Percentiles rank a stretch among this genome's conserved stretches.
Conservation (phyloP, 2,797 vertebrate genomes). For the Tolypeutes matacus region DNA sequence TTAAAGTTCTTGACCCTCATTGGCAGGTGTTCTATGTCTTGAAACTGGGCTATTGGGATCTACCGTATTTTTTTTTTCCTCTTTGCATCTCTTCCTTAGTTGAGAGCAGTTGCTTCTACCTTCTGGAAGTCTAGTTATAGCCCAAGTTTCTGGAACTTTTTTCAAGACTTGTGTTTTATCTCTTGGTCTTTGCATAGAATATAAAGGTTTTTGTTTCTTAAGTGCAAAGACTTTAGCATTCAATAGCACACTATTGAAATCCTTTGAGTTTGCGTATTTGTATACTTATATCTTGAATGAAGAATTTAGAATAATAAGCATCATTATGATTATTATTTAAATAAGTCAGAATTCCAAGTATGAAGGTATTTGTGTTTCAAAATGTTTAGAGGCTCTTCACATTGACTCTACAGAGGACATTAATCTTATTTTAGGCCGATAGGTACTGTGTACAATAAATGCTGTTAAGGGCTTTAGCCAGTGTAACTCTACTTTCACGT, state of each 20-base stretch:
- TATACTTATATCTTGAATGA: too few species aligned
- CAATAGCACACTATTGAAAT: too few species aligned
- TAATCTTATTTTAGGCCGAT: not conserved
- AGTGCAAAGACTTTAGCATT: too few species aligned
- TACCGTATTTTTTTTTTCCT: too few species aligned
- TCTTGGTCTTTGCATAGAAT: not conserved
- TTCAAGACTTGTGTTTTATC: not conserved
- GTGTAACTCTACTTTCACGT: not conserved
- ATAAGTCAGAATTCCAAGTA: too few species aligned
- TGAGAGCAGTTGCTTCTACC: too few species aligned
- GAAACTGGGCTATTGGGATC: too few species aligned
- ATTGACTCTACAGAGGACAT: conserved; percentile 10
- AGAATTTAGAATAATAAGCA: too few species aligned
- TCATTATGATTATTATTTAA: too few species aligned
- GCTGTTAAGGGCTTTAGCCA: not conserved
- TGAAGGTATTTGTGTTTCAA: not conserved
- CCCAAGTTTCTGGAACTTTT: not conserved
- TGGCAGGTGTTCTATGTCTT: not conserved
- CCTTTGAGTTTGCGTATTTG: too few species aligned
- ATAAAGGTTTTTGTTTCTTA: too few species aligned
- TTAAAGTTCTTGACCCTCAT: not conserved
- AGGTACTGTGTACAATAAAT: not conserved
- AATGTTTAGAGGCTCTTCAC: not conserved
- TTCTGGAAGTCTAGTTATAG: not conserved
- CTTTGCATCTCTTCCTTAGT: too few species aligned